Evolutionary conservation across 2,888 invertebrate species (phyloP).

Genomic region (Andrena praecox): DNA sequence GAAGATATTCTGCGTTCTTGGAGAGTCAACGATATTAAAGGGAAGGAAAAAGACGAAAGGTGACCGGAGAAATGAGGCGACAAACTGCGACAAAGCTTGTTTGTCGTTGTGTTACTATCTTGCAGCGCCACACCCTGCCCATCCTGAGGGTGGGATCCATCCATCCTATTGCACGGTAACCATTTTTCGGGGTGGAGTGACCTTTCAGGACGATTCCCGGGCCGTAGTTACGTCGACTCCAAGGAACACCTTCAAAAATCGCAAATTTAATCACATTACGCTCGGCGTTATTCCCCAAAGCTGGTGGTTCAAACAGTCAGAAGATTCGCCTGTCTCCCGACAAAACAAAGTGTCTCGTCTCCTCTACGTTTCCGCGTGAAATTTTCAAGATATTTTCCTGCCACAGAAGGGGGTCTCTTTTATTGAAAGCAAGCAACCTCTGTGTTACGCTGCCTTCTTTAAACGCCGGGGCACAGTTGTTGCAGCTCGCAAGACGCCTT

Average conservation of each 20-base stretch:
- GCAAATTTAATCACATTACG: too few relatives aligned
- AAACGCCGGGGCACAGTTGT: constrained; percentile 34
- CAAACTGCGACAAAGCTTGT: constrained; percentile 66
- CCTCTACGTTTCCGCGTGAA: background rate
- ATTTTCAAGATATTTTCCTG: background rate
- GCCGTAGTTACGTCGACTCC: too few relatives aligned
- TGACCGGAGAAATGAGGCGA: constrained; percentile 71
- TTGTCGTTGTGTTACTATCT: constrained; percentile 61
- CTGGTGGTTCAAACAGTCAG: too few relatives aligned
- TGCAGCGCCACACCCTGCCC: background rate
- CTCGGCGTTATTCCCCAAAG: too few relatives aligned
- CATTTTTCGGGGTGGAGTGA: constrained; percentile 31
- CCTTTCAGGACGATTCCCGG: constrained; percentile 8
- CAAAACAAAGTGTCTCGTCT: background rate
- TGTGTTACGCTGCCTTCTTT: constrained; percentile 26
- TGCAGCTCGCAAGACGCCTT: constrained; percentile 20
- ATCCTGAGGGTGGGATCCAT: constrained; percentile 29
- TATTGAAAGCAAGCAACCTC: background rate
- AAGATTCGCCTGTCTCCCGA: background rate
- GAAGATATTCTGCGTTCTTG: constrained; percentile 50
- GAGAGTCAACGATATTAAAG: constrained; percentile 65
- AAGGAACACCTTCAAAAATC: too few relatives aligned
- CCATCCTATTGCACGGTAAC: constrained; percentile 30
- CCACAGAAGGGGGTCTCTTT: background rate
- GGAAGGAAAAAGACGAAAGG: constrained; percentile 52